Base-by-base conservation (phyloP, 2,113 vertebrate species). In the Baryphthengus martii region DNA sequence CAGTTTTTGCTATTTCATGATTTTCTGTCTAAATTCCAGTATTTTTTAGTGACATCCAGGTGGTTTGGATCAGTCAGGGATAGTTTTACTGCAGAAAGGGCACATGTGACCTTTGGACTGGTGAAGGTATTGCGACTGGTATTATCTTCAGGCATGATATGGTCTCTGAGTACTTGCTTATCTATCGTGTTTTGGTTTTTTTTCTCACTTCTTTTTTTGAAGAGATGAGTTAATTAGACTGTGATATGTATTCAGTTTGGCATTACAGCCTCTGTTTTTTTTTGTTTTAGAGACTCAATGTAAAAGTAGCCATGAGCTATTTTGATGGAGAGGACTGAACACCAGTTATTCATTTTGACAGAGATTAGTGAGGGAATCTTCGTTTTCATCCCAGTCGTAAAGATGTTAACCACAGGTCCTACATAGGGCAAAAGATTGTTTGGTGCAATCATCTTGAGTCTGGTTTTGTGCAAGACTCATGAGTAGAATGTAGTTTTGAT, bases 141-240 rank as follows among this genome's bases (percentile, higher is more conserved):
- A 35, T 81, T 90, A 88, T 85, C 49, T 85, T 66, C 61, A 62
- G n/a, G n/a, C 13, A 47, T 49, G 40, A 33, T 26, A 4, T 62
- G 6, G 67, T 71, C 87, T 74, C 73, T 74, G 44, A 70, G 17
- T 70, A 24, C 4, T 65, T 72, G 29, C 20, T 82, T 79, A 39
- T 33, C 9, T 28, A 31, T 61, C 0, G 0, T 35, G 44, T 2
- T 37, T 56, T 25, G 11, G 1, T 8, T 23, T 47, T 56, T 28
- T 35, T 53, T 28, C 35, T 45, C 19, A 17, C 6, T n/a, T 75
- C 28, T 77, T 80, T 12, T 12, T 84, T 87, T 77, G 40, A 84
- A 65, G 44, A 87, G n/a, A 47, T n/a, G 9, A 49, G 13, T 56
- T 66, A 76, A 63, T 95, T 68, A 66, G 50, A 17, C 11, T 47